A percentile compares a stretch with the other conserved stretches of the same genome.
These are phyloP conservation scores for Macrostomum cliftonense DNA, from an alignment of 2,888 invertebrate genomes.

Conservation along the genomic window DNA sequence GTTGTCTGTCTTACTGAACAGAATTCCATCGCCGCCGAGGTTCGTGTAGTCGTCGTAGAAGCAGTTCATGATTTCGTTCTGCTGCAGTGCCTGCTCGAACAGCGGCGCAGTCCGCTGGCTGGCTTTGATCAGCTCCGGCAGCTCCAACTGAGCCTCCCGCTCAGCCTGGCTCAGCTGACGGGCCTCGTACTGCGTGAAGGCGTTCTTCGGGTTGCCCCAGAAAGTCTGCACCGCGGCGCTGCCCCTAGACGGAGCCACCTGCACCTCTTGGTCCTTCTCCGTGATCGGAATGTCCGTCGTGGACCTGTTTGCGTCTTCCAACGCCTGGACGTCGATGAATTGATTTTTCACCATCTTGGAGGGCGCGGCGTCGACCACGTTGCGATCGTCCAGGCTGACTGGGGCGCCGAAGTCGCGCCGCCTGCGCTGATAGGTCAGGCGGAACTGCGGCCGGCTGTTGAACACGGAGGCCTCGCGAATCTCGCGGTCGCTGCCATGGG, in stretches of 20 bases:
- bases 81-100: slow-evolving; percentile 34
- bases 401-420: slow-evolving; percentile 26
- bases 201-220: slow-evolving; percentile 33
- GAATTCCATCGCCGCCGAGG: slow-evolving; percentile 26
- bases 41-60: slow-evolving; percentile 35
- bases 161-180: slow-evolving; percentile 26
- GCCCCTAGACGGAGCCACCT: not conserved
- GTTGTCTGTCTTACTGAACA: slow-evolving; percentile 32
- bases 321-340: slow-evolving; percentile 26
- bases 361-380: slow-evolving; percentile 21
- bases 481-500: slow-evolving; percentile 34
- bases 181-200: slow-evolving; percentile 31
- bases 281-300: slow-evolving; percentile 24
- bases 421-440: slow-evolving; percentile 20
- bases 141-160: slow-evolving; percentile 16
- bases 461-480: slow-evolving; percentile 21
- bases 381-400: slow-evolving; percentile 24
- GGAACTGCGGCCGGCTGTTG: slow-evolving; percentile 18
- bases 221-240: slow-evolving; percentile 25
- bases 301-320: slow-evolving; percentile 20
- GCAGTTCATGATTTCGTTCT: slow-evolving; percentile 38
- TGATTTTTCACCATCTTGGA: slow-evolving; percentile 20
- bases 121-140: not conserved
- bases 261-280: slow-evolving; percentile 24
- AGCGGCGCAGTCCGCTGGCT: not conserved